phyloP scores from a whole-genome alignment of 2,113 vertebrate species.

The Haemorhous mexicanus region DNA sequence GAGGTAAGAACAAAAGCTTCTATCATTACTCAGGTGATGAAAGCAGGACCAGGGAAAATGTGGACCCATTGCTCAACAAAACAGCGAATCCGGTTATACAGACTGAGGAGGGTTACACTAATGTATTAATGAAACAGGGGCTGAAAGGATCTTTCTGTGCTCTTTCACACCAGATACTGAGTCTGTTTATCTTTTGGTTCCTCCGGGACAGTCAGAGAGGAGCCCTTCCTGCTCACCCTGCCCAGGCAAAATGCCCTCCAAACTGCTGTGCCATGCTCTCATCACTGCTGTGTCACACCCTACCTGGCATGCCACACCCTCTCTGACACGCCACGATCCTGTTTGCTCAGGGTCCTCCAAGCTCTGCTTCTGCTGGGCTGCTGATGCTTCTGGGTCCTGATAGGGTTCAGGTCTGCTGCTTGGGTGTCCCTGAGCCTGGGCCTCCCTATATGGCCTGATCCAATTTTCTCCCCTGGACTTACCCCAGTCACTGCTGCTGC shows the following conservation, averaged over 20 bases:
- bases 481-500: rapidly evolving
- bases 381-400: not conserved
- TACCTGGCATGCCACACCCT: too few species aligned
- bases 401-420: not conserved
- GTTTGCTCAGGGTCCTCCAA: too few species aligned
- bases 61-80: not conserved
- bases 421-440: rapidly evolving
- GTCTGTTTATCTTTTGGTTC: not conserved
- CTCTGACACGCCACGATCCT: not conserved
- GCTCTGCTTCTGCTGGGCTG: too few species aligned
- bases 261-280: too few species aligned
- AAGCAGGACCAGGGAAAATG: not conserved
- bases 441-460: rapidly evolving
- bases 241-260: not conserved
- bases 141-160: not conserved
- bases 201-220: not conserved
- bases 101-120: not conserved
- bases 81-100: not conserved
- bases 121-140: not conserved
- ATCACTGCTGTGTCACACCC: not conserved
- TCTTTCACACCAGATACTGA: not conserved
- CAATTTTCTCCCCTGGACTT: not conserved
- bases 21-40: not conserved
- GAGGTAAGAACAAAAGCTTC: not conserved
- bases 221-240: rapidly evolving